Evolutionary conservation across 2,888 invertebrate species (phyloP).

Genomic region (Drosophila barbarae): DNA sequence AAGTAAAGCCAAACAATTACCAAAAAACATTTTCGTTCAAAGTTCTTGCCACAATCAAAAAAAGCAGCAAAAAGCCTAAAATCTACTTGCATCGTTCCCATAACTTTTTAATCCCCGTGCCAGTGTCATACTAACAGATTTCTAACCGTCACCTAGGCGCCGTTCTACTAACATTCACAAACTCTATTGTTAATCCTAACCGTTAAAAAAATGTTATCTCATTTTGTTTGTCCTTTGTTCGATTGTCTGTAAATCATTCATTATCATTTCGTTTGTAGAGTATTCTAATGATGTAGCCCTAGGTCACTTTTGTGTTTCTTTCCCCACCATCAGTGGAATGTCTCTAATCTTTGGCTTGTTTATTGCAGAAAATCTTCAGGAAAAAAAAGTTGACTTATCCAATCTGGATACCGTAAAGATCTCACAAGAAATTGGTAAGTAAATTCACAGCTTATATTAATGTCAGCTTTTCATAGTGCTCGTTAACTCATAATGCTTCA

Average conservation of each 20-base stretch:
- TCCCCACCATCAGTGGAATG: background rate
- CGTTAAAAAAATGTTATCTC: slow-evolving; percentile 53
- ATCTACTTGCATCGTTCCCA: slow-evolving; percentile 50
- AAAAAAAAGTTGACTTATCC: slow-evolving; percentile 53
- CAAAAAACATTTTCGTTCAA: slow-evolving; percentile 55
- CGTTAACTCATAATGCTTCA: slow-evolving; percentile 45
- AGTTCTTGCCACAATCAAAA: slow-evolving; percentile 46
- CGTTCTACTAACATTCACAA: slow-evolving; percentile 60
- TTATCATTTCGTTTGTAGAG: slow-evolving; percentile 56
- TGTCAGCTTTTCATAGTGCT: slow-evolving; percentile 28
- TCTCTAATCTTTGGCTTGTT: slow-evolving; percentile 34
- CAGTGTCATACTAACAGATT: slow-evolving; percentile 58
- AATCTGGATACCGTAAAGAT: slow-evolving; percentile 42
- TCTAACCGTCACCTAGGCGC: slow-evolving; percentile 42
- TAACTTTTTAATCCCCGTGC: slow-evolving; percentile 38
- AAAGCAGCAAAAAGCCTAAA: slow-evolving; percentile 55
- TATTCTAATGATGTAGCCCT: slow-evolving; percentile 54
- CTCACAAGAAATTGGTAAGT: slow-evolving; percentile 53
- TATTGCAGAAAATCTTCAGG: slow-evolving; percentile 65
- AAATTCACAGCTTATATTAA: slow-evolving; percentile 6
- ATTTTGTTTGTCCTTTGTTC: slow-evolving; percentile 52
- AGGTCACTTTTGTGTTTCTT: slow-evolving; percentile 53
- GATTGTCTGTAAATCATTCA: slow-evolving; percentile 46
- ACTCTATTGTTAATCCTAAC: slow-evolving; percentile 14
- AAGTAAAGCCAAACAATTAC: slow-evolving; percentile 66